phyloP scores from a whole-genome alignment of 2,113 vertebrate genomes.

The Alethe castanea region DNA sequence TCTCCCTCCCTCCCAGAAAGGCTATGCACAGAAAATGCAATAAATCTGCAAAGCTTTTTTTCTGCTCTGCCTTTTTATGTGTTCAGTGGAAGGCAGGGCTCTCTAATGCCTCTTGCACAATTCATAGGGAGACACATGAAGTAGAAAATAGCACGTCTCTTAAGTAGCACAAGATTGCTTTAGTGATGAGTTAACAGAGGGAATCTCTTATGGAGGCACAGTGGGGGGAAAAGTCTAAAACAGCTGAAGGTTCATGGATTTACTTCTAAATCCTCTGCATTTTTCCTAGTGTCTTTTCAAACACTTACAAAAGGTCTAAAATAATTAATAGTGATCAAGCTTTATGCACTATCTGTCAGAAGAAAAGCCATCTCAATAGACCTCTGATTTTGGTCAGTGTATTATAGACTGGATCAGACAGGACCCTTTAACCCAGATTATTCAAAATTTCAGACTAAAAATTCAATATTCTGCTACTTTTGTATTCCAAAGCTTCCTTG shows the following conservation, averaged over 20 bases:
- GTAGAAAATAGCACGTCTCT: conserved; percentile 51
- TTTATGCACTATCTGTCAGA: not conserved
- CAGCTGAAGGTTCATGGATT: not conserved
- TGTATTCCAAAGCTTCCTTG: not conserved
- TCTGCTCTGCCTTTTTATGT: conserved; percentile 31
- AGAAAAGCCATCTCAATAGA: not conserved
- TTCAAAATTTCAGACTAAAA: not conserved
- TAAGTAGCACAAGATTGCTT: conserved; percentile 39
- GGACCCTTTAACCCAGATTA: not conserved
- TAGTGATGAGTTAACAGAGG: conserved; percentile 32
- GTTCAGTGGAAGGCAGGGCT: conserved; percentile 4
- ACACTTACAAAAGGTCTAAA: not conserved
- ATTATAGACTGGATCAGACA: not conserved
- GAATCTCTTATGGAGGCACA: conserved; percentile 20
- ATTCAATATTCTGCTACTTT: not conserved
- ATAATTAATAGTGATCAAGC: not conserved
- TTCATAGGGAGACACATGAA: conserved; percentile 36
- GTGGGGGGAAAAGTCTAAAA: not conserved
- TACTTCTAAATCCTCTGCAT: not conserved
- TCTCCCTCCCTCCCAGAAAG: not conserved
- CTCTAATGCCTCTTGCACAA: conserved; percentile 47
- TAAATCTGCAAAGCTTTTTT: conserved; percentile 18
- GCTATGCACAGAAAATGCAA: not conserved
- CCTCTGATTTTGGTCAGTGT: not conserved
- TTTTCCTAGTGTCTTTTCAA: not conserved